Base-by-base conservation (phyloP, 2,113 vertebrate genomes). In the Anarhynchus alexandrinus region DNA sequence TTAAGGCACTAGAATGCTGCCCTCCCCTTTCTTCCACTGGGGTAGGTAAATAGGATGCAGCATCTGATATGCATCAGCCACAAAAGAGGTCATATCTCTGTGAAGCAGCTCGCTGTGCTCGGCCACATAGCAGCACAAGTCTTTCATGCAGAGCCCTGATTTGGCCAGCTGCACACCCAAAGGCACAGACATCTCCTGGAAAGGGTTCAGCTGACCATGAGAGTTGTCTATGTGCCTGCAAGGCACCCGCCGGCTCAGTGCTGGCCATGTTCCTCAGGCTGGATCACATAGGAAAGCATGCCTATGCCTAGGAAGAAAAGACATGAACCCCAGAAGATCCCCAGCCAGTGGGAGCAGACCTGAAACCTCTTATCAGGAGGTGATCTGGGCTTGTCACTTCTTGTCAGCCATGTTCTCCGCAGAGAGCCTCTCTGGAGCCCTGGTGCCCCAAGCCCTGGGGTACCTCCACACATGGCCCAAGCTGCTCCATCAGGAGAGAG, bases 191-290 rank as follows among this genome's bases (percentile, higher is more conserved):
- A 19, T 6, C 26, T 19, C 52, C 73, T 79, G 57, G 36, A 34
- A 71, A 52, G 7, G 25, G 18, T 54, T 59, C 74, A 69, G 58
- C 36, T 83, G 61, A 29, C 47, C 36, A n/a, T 0, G 1, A 30
- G 52, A 45, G 57, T 4, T 55, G 22, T 15, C 30, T n/a, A 5
- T 23, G 32, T 58, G 27, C 40, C 45, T 78, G 30, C 71, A 55
- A 8, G 2, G 0, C 15, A 8, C 38, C 40, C 1, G 0, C 40
- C 30, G 54, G 32, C 54, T 34, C 77, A 36, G 51, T 3, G 1
- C 23, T 19, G 29, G 21, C n/a, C 23, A 21, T 5, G 5, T 88
- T 38, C 36, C n/a, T 65, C 29, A 47, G 40, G 9, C 40, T 38
- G 32, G 40, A 62, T 22, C 40, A 11, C 0, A 0, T 3, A 64